phyloP scores from a whole-genome alignment of 2,888 invertebrate genomes.

The Antheraea assamensis region DNA sequence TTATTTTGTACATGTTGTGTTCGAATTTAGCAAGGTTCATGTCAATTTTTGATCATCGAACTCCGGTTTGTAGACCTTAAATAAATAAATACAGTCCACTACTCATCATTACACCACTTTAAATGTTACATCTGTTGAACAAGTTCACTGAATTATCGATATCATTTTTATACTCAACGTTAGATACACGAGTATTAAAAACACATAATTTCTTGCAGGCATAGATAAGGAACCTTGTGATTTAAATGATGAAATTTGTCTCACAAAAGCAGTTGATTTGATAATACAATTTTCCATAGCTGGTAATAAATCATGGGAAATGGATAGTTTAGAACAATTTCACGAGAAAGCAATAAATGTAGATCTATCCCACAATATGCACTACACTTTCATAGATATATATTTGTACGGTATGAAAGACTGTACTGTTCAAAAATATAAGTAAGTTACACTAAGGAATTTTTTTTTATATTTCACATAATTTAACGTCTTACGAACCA shows the following conservation, averaged over 20 bases:
- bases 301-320: conserved; percentile 21
- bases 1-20: too few relatives aligned
- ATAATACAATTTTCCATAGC: conserved; percentile 21
- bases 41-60: too few relatives aligned
- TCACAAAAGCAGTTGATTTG: conserved; percentile 23
- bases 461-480: too few relatives aligned
- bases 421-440: conserved; percentile 24
- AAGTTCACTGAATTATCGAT: too few relatives aligned
- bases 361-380: conserved; percentile 17
- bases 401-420: conserved; percentile 25
- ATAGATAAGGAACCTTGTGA: conserved; percentile 21
- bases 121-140: too few relatives aligned
- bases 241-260: conserved; percentile 22
- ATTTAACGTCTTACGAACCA: too few relatives aligned
- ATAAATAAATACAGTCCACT: too few relatives aligned
- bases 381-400: conserved; percentile 19
- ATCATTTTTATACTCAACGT: background rate
- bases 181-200: background rate
- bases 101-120: too few relatives aligned
- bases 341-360: conserved; percentile 16
- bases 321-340: conserved; percentile 28
- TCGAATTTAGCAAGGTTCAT: too few relatives aligned
- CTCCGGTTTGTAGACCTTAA: too few relatives aligned
- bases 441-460: conserved; percentile 19
- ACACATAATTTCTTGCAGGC: conserved; percentile 22